Percentiles rank a stretch among this genome's conserved stretches.
These are phyloP conservation scores for Drosophila bunnanda DNA, from an alignment of 2,888 invertebrate species.

Conservation along the genomic window DNA sequence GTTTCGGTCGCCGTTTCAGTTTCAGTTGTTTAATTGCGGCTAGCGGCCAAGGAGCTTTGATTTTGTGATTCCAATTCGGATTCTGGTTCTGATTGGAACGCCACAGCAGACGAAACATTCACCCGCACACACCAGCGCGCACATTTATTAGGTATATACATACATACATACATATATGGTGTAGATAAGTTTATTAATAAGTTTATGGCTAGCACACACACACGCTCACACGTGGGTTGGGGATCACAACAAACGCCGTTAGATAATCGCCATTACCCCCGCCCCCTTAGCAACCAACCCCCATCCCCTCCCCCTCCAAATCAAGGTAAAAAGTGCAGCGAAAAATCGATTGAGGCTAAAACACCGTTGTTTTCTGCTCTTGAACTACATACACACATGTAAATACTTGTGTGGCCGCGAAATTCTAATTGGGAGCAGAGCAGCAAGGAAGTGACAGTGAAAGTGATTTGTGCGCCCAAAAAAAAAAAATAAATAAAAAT, in stretches of 20 bases:
- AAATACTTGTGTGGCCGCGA: conserved; percentile 1
- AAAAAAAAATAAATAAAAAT: too few species aligned
- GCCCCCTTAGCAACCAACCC: background rate
- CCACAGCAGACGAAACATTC: background rate
- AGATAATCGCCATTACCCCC: conserved; percentile 27
- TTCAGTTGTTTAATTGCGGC: conserved; percentile 44
- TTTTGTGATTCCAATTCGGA: conserved; percentile 27
- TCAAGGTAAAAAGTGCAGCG: conserved; percentile 42
- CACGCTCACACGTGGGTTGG: conserved; percentile 7
- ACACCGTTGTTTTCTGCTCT: conserved; percentile 27
- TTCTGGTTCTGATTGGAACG: conserved; percentile 34
- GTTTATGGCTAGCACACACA: conserved; percentile 26
- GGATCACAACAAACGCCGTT: conserved; percentile 36
- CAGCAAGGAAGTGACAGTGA: conserved; percentile 37
- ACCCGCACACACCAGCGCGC: conserved; percentile 14
- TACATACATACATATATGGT: conserved; percentile 11
- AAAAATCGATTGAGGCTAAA: conserved; percentile 41
- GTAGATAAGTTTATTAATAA: conserved; percentile 72
- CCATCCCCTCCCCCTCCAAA: background rate
- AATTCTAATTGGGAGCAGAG: conserved; percentile 33
- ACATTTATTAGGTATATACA: conserved; percentile 49
- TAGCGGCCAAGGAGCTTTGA: conserved; percentile 41
- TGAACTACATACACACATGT: conserved; percentile 21
- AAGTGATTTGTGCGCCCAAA: conserved; percentile 49
- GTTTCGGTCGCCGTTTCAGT: conserved; percentile 22